Base-by-base conservation (phyloP, 2,888 invertebrate genomes). In the Xestoiulus laeticollis region DNA sequence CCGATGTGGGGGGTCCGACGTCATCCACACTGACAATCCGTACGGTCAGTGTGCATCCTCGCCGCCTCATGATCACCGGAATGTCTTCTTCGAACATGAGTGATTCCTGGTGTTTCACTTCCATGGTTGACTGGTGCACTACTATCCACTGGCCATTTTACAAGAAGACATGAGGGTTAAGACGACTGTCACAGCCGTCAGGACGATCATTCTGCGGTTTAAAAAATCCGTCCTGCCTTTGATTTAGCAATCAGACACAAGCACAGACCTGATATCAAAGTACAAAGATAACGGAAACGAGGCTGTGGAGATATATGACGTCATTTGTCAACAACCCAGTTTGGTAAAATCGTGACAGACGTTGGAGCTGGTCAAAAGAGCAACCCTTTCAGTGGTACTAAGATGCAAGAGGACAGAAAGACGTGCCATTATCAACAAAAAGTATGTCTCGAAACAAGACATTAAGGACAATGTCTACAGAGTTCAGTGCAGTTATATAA, bases 81-180 rank as follows among this genome's bases (percentile, higher is more conserved):
- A 91, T 90, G 33, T 91, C 91, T 89, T 91, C 91, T 88, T 91
- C 91, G 85, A 90, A 91, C 26, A 91, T 90, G 44, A 90, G 91
- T 0, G 90, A 87, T 87, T 88, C 89, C 32, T 85, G 53, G 16
- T 59, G 85, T 59, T 87, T 87, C 1, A 87, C 30, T 16, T 33
- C 43, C 82, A 83, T 84, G 78, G n/a, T 82, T 32, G 53, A 53
- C n/a, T 19, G 2, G 53, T 1, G 16, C n/a, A n/a, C n/a, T 8
- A 22, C 12, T 26, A 26, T 5, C 26, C 68, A 26, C 22, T 68
- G 68, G 68, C 22, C 68, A 68, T 6, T 8, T 68, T 22, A 68
- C 68, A 22, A 22, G 8, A 26, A 1, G 12, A 10, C 68, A 68
- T 10, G 0, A 22, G 68, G 10, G 8, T 10, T 10, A 22, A 6